Conservation (phyloP, 2,797 vertebrate species). For the Anisognathus igniventris region DNA sequence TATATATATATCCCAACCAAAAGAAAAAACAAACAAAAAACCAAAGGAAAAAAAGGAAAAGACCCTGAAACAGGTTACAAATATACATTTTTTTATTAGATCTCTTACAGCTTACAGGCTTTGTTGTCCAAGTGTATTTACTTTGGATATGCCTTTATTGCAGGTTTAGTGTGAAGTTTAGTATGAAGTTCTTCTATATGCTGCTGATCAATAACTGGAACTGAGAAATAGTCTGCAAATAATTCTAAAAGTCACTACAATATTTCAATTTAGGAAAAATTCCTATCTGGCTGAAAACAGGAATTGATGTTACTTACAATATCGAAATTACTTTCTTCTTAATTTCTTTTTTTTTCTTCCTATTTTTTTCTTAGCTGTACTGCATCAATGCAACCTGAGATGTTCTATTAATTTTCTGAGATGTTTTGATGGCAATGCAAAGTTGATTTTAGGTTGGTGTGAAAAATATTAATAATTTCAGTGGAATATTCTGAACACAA, state of each 20-base stretch:
- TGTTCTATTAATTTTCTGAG: not conserved
- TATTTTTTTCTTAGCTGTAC: not conserved
- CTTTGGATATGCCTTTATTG: not conserved
- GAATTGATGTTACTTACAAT: not conserved
- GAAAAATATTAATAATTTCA: not conserved
- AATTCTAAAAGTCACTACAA: not conserved
- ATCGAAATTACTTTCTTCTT: not conserved
- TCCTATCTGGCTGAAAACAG: not conserved
- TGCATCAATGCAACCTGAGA: not conserved
- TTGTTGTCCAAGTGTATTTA: not conserved
- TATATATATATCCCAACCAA: accelerated
- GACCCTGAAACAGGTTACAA: not conserved
- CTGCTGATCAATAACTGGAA: not conserved
- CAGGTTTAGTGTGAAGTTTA: not conserved
- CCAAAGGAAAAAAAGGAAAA: not conserved
- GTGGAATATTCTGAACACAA: not conserved
- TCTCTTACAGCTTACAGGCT: not conserved
- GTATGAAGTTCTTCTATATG: not conserved
- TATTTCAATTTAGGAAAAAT: not conserved
- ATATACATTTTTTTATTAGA: not conserved
- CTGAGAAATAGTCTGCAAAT: not conserved
- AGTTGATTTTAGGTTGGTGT: not conserved
- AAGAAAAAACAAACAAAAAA: not conserved
- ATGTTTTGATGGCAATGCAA: not conserved
- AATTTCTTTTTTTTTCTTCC: not conserved